phyloP scores from a whole-genome alignment of 2,113 vertebrate species.

The Hippocampus barbouri region DNA sequence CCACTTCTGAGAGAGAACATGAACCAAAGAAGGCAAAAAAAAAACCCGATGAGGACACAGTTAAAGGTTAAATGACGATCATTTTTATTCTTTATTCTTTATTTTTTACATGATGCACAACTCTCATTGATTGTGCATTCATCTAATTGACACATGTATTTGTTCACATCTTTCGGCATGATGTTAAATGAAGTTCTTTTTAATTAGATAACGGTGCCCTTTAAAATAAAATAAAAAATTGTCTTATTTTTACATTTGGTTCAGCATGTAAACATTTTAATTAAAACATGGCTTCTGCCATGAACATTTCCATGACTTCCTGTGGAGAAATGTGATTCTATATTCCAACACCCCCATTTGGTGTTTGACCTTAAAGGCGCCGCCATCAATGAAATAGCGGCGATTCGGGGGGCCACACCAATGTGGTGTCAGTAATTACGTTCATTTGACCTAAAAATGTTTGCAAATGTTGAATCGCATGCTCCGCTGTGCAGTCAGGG shows the following conservation, averaged over 20 bases:
- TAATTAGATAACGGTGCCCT: not conserved
- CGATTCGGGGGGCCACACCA: not conserved
- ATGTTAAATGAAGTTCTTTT: not conserved
- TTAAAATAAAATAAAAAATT: not conserved
- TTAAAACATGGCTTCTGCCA: not conserved
- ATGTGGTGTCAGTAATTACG: constrained; percentile 29
- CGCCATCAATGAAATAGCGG: not conserved
- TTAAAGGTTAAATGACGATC: too few relatives aligned
- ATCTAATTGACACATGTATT: too few relatives aligned
- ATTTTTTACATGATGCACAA: too few relatives aligned
- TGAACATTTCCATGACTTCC: not conserved
- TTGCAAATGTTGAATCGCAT: constrained; percentile 29
- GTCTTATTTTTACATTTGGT: not conserved
- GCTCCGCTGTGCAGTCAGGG: constrained; percentile 36
- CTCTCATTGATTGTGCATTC: too few relatives aligned
- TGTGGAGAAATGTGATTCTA: not conserved
- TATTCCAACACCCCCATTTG: not conserved
- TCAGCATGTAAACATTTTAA: not conserved
- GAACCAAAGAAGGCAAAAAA: too few relatives aligned
- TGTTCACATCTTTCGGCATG: not conserved
- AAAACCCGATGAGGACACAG: too few relatives aligned
- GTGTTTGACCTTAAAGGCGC: not conserved
- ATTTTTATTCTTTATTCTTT: too few relatives aligned
- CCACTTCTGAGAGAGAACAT: too few relatives aligned
- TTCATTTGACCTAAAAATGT: constrained; percentile 25